Conservation (phyloP, 2,113 vertebrate species). For the Okapia johnstoni region DNA sequence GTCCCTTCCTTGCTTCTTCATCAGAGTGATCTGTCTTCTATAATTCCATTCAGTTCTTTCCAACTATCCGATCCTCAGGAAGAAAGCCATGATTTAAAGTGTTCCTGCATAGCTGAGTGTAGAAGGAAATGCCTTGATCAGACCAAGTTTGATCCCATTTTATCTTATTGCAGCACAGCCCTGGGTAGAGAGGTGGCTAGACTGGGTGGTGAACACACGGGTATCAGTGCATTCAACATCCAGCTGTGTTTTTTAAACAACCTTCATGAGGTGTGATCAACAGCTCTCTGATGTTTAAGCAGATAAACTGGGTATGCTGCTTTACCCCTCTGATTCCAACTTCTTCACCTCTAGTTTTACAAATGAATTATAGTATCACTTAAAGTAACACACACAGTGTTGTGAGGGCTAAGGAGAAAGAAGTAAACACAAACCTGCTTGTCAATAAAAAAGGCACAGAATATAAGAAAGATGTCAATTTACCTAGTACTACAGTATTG, state of each 20-base stretch:
- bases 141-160: not conserved
- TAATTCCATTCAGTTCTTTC: conserved; percentile 52
- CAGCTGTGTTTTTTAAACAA: not conserved
- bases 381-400: not conserved
- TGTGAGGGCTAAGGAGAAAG: not conserved
- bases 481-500: not conserved
- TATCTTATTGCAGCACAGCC: not conserved
- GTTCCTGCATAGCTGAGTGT: not conserved
- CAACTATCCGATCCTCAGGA: conserved; percentile 3
- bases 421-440: not conserved
- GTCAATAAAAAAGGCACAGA: not conserved
- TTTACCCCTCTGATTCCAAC: not conserved
- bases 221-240: not conserved
- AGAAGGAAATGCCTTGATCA: not conserved
- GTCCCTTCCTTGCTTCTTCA: conserved; percentile 16
- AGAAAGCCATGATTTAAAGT: not conserved
- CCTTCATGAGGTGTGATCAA: not conserved
- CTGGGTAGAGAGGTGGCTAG: not conserved
- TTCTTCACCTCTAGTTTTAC: not conserved
- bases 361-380: not conserved
- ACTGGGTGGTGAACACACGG: not conserved
- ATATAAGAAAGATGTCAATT: not conserved
- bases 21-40: conserved; percentile 47
- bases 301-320: not conserved
- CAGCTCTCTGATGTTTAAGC: not conserved